Evolutionary conservation across 2,113 vertebrate genomes (phyloP).

Genomic region (Heliornis fulica): DNA sequence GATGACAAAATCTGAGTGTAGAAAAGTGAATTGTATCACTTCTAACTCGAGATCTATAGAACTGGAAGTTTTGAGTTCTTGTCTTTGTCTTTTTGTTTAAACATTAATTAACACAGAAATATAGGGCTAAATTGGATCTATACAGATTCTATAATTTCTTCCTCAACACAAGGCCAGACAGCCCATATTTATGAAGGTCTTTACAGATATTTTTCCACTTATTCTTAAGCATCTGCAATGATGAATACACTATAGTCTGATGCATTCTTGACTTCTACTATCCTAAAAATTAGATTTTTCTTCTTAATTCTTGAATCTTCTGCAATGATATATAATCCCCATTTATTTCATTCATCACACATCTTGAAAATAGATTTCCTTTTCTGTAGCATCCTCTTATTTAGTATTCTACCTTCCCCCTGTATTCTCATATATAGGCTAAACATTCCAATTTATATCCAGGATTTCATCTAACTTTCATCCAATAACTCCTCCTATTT

Average conservation of each 20-base stretch:
- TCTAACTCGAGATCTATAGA: not conserved
- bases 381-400: not conserved
- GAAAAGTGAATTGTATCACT: not conserved
- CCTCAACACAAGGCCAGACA: not conserved
- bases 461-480: not conserved
- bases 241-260: not conserved
- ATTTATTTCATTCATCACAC: not conserved
- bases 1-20: not conserved
- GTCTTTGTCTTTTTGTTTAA: not conserved
- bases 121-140: not conserved
- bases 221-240: not conserved
- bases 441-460: too few species aligned
- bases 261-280: not conserved
- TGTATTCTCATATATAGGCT: not conserved
- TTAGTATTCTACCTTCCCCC: not conserved
- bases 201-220: not conserved
- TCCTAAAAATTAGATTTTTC: not conserved
- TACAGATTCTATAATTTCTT: not conserved
- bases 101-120: not conserved
- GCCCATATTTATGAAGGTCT: not conserved
- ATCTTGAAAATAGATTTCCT: not conserved
- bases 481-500: not conserved
- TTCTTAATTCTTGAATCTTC: not conserved
- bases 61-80: not conserved
- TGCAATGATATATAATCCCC: not conserved